Percentiles rank a stretch among this genome's conserved stretches.
Conservation (phyloP, 2,888 invertebrate genomes). For the Apoderus coryli region DNA sequence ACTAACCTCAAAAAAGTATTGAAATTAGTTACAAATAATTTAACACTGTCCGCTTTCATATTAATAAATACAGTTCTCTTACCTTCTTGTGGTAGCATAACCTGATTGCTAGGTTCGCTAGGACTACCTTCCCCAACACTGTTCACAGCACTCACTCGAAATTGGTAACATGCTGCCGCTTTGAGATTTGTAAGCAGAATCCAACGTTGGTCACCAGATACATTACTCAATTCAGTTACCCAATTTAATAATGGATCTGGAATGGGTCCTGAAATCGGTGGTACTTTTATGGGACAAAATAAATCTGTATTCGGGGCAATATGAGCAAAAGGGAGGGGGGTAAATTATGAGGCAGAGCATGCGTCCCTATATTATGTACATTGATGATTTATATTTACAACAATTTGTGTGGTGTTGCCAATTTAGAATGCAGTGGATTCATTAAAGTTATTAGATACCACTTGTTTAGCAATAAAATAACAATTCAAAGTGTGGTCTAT, state of each 20-base stretch:
- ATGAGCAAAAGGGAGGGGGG: constrained; percentile 11
- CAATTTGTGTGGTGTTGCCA: too few relatives aligned
- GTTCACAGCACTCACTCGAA: constrained; percentile 92
- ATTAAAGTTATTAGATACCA: too few relatives aligned
- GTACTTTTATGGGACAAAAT: too few relatives aligned
- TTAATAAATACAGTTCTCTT: too few relatives aligned
- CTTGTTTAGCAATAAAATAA: too few relatives aligned
- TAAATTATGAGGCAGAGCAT: constrained; percentile 19
- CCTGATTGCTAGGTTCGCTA: constrained; percentile 76
- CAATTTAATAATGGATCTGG: constrained; percentile 76
- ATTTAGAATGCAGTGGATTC: too few relatives aligned
- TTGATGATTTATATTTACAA: too few relatives aligned
- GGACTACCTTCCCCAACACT: constrained; percentile 89
- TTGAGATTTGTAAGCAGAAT: constrained; percentile 71
- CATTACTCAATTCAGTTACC: constrained; percentile 77
- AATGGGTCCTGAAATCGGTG: constrained; percentile 58
- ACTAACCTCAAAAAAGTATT: too few relatives aligned
- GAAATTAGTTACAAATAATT: too few relatives aligned
- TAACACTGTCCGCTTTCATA: too few relatives aligned
- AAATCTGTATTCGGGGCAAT: constrained; percentile 13
- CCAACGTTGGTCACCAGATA: constrained; percentile 66
- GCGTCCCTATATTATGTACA: constrained; percentile 9
- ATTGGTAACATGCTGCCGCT: constrained; percentile 92
- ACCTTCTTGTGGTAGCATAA: constrained; percentile 95
- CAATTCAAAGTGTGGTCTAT: too few relatives aligned